Evolutionary conservation across 2,113 vertebrate species (phyloP).

Genomic region (Oryctolagus cuniculus): mOryCun1.1 NC_091440.1:86698001-86698500

Average conservation of each 20-base stretch:
- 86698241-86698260: rapidly evolving
- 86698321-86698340: too few species aligned
- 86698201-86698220: neutral
- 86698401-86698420: neutral
- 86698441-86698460: neutral
- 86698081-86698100: too few species aligned
- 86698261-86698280: neutral
- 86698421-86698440: neutral
- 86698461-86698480: neutral
- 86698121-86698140: too few species aligned
- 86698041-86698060: too few species aligned
- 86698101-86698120: too few species aligned
- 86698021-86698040: too few species aligned
- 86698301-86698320: neutral
- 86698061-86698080: too few species aligned
- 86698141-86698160: too few species aligned
- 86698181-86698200: too few species aligned
- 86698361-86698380: neutral
- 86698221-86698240: neutral
- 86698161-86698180: too few species aligned
- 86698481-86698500: neutral
- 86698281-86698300: neutral
- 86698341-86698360: neutral
- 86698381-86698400: neutral
- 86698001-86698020: too few species aligned